Evolutionary conservation across 2,888 invertebrate species (phyloP), one percentile per base, ranked within the genome.

Genomic region (Drosophila merina): DNA sequence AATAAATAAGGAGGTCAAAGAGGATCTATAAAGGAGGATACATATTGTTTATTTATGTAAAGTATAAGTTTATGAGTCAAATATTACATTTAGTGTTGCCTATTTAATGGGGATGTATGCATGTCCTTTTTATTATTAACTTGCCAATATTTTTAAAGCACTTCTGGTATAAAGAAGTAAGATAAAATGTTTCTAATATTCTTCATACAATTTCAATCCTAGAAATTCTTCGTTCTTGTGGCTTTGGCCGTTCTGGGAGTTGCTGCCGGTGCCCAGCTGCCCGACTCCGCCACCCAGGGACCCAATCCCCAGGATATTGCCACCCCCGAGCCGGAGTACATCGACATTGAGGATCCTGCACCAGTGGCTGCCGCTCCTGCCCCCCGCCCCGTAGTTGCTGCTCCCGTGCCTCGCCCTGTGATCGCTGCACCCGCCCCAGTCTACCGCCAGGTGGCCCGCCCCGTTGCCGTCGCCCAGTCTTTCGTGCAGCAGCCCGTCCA

Each of bases 271-370:
- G 89, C 84, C 20, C 86, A 82, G 57, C 69, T 89, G 20, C 91
- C 85, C 25, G 91, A 91, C 60, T 91, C 91, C 3, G 92, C 91
- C 8, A 91, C 91, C 25, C 91, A 91, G 70, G 91, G 91, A 56
- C 91, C 91, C 50, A 91, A 91, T 75, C 91, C 91, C 1, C 92
- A 91, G 84, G 91, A 91, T 66, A 91, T 91, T 77, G 91, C 91
- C 25, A 91, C 91, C 60, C 91, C 91, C 1, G 91, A 91, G 68
- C 91, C 91, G 45, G 91, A 91, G 74, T 91, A 91, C 63, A 91
- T 91, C 64, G 91, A 91, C 45, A 90, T 91, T n/a, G 92, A 91
- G 14, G 90, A 89, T 26, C 86, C 88, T 31, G 76, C 81, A n/a
- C 77, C 80, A 38, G 64, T 40, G 6, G 74, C 74, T 4, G 72